Percentiles rank a stretch among this genome's conserved stretches.
Conservation (phyloP, 2,888 invertebrate genomes). For the Alsophila aescularia region DNA sequence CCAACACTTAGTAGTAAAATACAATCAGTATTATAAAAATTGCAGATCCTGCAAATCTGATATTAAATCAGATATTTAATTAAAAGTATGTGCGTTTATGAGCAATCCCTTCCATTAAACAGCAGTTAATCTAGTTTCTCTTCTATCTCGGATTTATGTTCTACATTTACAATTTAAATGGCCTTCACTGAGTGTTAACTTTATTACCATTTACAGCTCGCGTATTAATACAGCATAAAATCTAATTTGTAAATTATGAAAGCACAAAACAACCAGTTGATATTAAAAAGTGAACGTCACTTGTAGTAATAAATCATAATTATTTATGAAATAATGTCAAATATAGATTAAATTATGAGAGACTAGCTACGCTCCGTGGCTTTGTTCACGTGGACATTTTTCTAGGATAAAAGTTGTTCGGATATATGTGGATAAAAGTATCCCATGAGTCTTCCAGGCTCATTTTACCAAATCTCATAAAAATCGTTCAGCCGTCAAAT, state of each 20-base stretch:
- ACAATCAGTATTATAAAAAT: too few species aligned
- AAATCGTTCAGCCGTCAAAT: too few species aligned
- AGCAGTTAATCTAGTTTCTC: constrained; percentile 4
- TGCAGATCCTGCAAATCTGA: neutral
- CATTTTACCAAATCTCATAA: too few species aligned
- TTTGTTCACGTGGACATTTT: too few species aligned
- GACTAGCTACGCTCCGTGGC: too few species aligned
- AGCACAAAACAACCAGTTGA: constrained; percentile 10
- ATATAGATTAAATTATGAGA: constrained; percentile 15
- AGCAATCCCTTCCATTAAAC: neutral
- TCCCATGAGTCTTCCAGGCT: too few species aligned
- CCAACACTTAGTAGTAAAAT: too few species aligned
- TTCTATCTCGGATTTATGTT: neutral
- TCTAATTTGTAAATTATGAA: constrained; percentile 25
- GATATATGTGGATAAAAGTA: too few species aligned
- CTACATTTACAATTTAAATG: constrained; percentile 3
- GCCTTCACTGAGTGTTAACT: constrained; percentile 12
- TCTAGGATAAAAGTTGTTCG: too few species aligned
- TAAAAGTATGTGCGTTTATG: neutral
- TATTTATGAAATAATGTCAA: constrained; percentile 10
- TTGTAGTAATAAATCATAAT: constrained; percentile 22
- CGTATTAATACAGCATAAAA: constrained; percentile 16
- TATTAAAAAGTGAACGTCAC: constrained; percentile 27
- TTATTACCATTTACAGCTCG: constrained; percentile 16
- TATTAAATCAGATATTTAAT: neutral